A percentile compares a stretch with the other conserved stretches of the same genome.
phyloP scores from a whole-genome alignment of 2,888 invertebrate species.

The Agapetus fuscipes region DNA sequence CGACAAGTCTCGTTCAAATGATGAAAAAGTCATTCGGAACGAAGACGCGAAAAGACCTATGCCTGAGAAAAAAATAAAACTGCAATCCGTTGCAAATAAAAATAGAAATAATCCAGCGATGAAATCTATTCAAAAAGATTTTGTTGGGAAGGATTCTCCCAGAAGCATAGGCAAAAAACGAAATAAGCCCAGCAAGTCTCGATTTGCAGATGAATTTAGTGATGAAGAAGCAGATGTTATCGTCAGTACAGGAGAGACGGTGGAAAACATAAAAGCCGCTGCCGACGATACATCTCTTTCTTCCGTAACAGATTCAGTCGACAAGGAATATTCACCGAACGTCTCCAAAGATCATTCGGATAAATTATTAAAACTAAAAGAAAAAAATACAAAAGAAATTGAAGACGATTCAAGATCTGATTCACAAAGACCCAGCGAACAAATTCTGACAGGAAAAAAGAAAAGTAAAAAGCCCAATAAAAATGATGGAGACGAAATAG shows the following conservation, averaged over 20 bases:
- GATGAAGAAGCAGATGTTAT: conserved; percentile 9
- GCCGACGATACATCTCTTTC: background rate
- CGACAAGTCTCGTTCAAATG: conserved; percentile 26
- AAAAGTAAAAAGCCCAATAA: conserved; percentile 19
- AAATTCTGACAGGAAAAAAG: conserved; percentile 13
- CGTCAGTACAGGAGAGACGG: conserved; percentile 15
- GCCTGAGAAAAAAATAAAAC: conserved; percentile 11
- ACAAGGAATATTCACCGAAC: background rate
- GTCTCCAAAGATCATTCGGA: background rate
- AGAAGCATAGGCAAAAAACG: conserved; percentile 18
- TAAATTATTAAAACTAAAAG: background rate
- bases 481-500: conserved; percentile 33
- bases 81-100: conserved; percentile 11
- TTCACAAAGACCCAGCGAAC: conserved; percentile 6
- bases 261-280: conserved; percentile 2
- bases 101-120: conserved; percentile 9
- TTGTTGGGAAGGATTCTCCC: conserved; percentile 15
- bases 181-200: conserved; percentile 21
- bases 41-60: conserved; percentile 15
- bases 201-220: conserved; percentile 9
- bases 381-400: background rate
- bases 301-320: background rate
- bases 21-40: conserved; percentile 15
- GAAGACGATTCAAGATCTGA: too few relatives aligned
- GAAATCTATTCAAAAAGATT: conserved; percentile 6